phyloP scores from a whole-genome alignment of 2,113 vertebrate species.

The Oostethus manadensis region DNA sequence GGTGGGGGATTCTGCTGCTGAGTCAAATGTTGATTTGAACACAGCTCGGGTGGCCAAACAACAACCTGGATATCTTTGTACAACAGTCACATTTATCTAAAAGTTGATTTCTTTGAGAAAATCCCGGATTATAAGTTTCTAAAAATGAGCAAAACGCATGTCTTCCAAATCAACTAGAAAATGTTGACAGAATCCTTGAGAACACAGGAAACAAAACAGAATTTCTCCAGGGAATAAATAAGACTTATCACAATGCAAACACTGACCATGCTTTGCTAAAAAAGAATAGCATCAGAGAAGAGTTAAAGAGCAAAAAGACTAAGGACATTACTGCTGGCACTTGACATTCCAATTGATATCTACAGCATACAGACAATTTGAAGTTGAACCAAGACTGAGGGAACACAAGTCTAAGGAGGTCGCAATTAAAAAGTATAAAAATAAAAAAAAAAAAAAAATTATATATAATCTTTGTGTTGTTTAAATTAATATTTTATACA shows the following conservation, averaged over 20 bases:
- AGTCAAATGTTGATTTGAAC: slow-evolving; percentile 31
- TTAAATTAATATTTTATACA: not conserved
- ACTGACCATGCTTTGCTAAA: slow-evolving; percentile 88
- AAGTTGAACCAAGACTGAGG: not conserved
- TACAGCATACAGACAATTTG: not conserved
- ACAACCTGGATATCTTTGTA: slow-evolving; percentile 9
- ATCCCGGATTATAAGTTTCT: not conserved
- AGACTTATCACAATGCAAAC: slow-evolving; percentile 84
- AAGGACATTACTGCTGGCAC: slow-evolving; percentile 93
- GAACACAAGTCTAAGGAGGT: not conserved
- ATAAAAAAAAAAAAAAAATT: too few species aligned
- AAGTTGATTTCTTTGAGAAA: not conserved
- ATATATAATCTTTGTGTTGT: not conserved
- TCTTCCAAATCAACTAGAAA: slow-evolving; percentile 39
- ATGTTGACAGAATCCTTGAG: slow-evolving; percentile 67
- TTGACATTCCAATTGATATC: slow-evolving; percentile 5
- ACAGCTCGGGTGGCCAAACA: slow-evolving; percentile 1
- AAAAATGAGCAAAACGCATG: slow-evolving; percentile 3
- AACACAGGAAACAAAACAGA: slow-evolving; percentile 92
- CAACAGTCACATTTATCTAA: not conserved
- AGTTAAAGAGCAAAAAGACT: slow-evolving; percentile 80
- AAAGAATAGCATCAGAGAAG: slow-evolving; percentile 79
- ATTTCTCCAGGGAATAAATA: slow-evolving; percentile 85
- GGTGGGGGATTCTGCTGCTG: slow-evolving; percentile 1
- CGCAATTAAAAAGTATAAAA: not conserved